Base-by-base conservation (phyloP, 1,140 invertebrate genomes). In the Drosophila sechellia region DNA sequence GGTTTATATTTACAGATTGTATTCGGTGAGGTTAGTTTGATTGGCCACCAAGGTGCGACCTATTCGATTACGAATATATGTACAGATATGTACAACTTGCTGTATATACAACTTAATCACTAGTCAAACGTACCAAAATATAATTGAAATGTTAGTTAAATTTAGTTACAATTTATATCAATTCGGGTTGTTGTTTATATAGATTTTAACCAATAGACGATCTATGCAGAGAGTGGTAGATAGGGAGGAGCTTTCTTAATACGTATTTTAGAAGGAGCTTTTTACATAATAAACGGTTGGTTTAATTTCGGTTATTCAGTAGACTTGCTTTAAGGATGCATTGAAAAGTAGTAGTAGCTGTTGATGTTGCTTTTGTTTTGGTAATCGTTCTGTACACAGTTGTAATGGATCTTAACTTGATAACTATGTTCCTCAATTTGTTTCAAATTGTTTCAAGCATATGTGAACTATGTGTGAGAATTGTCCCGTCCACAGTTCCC, bases 401-500 rank as follows among this genome's bases (percentile, higher is more conserved):
- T 65, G 61, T 66, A 72, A 72, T 81, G 80, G 71, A 56, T 72
- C 66, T 89, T 79, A 78, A 70, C 35, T 64, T 71, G 48, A 49
- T 63, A 50, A 43, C 53, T 76, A 56, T 53, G 72, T 46, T 57
- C 48, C 65, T 78, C 31, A 43, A 53, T 71, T 46, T 39, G 50
- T 55, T 48, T 75, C 54, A 40, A 77, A 55, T 70, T 20, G 15
- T 42, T 52, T 71, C 66, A 80, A 81, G 86, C 90, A 91, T 91
- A 91, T 91, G 87, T 91, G 90, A 92, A 92, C 90, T 84, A 92
- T 91, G 92, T 91, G 92, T 93, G 93, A 93, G 93, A 93, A 92
- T 90, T 92, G 89, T 92, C 92, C 92, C 93, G 92, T 93, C 92
- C 93, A 93, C 93, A 93, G 92, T 93, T 93, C 92, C 93, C 93